phyloP scores from a whole-genome alignment of 2,888 invertebrate species.

The Chaetogeoica ovagalla region DNA sequence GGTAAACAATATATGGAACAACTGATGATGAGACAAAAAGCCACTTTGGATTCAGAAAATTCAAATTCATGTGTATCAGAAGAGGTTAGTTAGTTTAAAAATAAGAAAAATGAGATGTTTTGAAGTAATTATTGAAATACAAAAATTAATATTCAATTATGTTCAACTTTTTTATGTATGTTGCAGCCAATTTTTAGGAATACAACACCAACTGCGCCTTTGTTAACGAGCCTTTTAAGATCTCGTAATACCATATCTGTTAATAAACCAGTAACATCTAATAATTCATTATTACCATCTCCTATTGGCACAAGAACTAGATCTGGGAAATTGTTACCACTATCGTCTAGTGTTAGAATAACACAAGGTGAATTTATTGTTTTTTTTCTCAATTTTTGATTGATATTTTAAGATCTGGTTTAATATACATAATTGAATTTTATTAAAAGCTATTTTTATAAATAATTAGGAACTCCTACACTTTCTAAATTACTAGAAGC shows the following conservation, averaged over 20 bases:
- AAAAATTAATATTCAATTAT: background rate
- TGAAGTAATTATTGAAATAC: background rate
- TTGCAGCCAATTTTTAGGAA: slow-evolving; percentile 42
- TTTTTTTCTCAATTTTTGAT: background rate
- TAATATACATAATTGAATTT: background rate
- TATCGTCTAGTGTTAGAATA: slow-evolving; percentile 21
- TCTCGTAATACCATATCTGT: slow-evolving; percentile 42
- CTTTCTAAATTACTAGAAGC: slow-evolving; percentile 44
- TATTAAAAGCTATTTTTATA: background rate
- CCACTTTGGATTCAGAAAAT: slow-evolving; percentile 24
- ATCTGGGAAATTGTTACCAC: slow-evolving; percentile 47
- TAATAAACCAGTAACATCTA: slow-evolving; percentile 21
- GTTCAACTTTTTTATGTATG: background rate
- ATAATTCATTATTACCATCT: slow-evolving; percentile 38
- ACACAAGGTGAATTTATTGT: slow-evolving; percentile 31
- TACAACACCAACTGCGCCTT: slow-evolving; percentile 41
- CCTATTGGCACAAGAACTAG: slow-evolving; percentile 41
- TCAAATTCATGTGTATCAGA: slow-evolving; percentile 10
- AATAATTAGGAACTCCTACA: slow-evolving; percentile 39
- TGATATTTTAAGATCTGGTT: background rate
- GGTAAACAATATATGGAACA: slow-evolving; percentile 40
- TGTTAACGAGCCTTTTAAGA: slow-evolving; percentile 45
- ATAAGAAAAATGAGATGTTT: background rate
- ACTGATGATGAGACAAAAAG: slow-evolving; percentile 35
- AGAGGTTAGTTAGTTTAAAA: slow-evolving; percentile 4